Conservation (phyloP, 2,797 vertebrate species). For the Amniataba percoides region DNA sequence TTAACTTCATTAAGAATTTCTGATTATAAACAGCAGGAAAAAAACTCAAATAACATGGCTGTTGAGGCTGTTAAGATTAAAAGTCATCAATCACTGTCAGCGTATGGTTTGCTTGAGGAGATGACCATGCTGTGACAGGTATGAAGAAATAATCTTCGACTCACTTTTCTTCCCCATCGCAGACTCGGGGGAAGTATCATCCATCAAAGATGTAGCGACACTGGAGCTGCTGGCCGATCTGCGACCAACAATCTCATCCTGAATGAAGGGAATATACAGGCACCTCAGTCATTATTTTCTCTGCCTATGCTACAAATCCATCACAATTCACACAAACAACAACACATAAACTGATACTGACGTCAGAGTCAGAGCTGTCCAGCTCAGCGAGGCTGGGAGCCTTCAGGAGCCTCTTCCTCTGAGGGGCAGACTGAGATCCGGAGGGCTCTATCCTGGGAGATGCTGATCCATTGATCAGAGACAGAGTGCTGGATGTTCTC, state of each 20-base stretch:
- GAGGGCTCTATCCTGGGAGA: conserved; percentile 63
- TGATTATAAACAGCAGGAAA: conserved; percentile 6
- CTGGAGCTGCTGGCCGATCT: conserved; percentile 93
- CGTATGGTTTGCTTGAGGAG: conserved; percentile 6
- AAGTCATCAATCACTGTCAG: conserved; percentile 22
- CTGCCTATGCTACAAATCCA: neutral
- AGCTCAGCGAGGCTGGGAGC: conserved; percentile 95
- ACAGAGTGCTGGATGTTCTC: conserved; percentile 84
- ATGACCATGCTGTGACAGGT: neutral
- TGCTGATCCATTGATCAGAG: conserved; percentile 81
- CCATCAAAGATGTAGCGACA: conserved; percentile 89
- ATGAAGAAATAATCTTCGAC: conserved; percentile 61
- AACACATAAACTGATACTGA: conserved; percentile 70
- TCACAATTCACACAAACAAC: neutral
- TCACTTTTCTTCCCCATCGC: conserved; percentile 91
- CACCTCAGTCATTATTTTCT: conserved; percentile 12
- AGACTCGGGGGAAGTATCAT: conserved; percentile 91
- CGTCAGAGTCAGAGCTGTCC: conserved; percentile 96
- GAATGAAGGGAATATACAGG: conserved; percentile 28
- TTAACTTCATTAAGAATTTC: neutral
- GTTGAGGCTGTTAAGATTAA: conserved; percentile 19
- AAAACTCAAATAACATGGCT: neutral
- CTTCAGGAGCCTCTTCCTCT: conserved; percentile 93
- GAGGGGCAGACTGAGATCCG: conserved; percentile 80
- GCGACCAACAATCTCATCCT: conserved; percentile 90